Evolutionary conservation across 2,888 invertebrate genomes (phyloP).

Genomic region (Lycophotia porphyrea): DNA sequence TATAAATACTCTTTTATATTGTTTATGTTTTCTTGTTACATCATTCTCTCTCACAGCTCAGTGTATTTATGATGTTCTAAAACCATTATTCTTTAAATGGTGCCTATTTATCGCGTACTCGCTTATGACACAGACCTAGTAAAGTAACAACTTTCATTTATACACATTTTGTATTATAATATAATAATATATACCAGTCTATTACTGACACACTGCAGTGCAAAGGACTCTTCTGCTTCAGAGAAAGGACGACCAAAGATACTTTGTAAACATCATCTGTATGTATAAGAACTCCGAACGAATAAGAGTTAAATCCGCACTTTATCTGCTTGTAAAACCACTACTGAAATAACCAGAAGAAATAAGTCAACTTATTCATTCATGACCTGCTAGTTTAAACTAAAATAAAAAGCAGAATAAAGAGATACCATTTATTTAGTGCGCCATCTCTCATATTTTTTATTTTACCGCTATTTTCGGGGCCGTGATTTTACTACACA

Average conservation of each 20-base stretch:
- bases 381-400: slow-evolving; percentile 7
- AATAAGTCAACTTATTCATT: neutral
- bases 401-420: slow-evolving; percentile 16
- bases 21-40: neutral
- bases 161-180: neutral
- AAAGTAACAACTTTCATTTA: neutral
- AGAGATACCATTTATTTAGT: slow-evolving; percentile 24
- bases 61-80: neutral
- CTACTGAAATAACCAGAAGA: neutral
- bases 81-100: neutral
- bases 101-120: neutral
- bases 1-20: neutral
- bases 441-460: slow-evolving; percentile 9
- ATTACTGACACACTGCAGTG: neutral
- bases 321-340: neutral
- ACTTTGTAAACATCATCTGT: too few relatives aligned
- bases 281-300: neutral
- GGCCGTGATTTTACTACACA: slow-evolving; percentile 63
- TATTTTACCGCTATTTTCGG: slow-evolving; percentile 51
- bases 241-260: neutral
- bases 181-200: neutral
- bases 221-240: neutral
- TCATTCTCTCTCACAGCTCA: neutral
- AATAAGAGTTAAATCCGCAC: neutral
- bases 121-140: neutral